Evolutionary conservation across 2,797 vertebrate species (phyloP).

Genomic region (Aplochiton taeniatus): DNA sequence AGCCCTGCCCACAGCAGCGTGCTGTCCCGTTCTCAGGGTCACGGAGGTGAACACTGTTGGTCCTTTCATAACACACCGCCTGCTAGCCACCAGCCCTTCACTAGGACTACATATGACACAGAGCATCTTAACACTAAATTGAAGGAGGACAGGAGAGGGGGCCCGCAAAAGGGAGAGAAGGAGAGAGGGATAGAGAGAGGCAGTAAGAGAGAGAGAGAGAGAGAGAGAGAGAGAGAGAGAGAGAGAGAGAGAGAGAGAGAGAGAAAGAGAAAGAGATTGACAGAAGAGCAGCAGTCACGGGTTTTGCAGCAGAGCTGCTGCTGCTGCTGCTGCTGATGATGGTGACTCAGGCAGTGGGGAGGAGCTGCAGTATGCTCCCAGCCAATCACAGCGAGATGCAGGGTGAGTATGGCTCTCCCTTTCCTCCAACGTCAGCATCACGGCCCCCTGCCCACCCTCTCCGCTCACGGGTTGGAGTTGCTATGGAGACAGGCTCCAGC

Average conservation of each 20-base stretch:
- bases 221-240: constrained; percentile 12
- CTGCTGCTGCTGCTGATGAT: constrained; percentile 48
- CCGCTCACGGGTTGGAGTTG: constrained; percentile 74
- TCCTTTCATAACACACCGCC: constrained; percentile 64
- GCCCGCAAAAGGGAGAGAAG: constrained; percentile 29
- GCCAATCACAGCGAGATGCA: constrained; percentile 80
- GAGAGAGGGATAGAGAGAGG: background rate
- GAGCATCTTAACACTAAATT: constrained; percentile 72
- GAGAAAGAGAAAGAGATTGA: background rate
- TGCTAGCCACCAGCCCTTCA: constrained; percentile 38
- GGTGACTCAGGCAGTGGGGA: constrained; percentile 71
- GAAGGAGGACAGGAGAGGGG: constrained; percentile 20
- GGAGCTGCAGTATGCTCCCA: constrained; percentile 60
- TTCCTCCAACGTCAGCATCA: constrained; percentile 61
- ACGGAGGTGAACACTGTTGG: constrained; percentile 67
- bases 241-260: constrained; percentile 1
- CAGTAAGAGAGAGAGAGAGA: constrained; percentile 21
- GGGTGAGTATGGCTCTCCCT: constrained; percentile 57
- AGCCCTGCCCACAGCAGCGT: constrained; percentile 61
- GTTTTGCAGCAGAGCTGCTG: constrained; percentile 75
- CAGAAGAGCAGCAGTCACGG: constrained; percentile 67
- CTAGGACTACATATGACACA: constrained; percentile 42
- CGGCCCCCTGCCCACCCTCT: constrained; percentile 54
- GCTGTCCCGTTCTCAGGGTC: constrained; percentile 70
- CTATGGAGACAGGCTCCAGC: constrained; percentile 82